Conservation (phyloP, 2,797 vertebrate genomes). For the Anguilla anguilla region DNA sequence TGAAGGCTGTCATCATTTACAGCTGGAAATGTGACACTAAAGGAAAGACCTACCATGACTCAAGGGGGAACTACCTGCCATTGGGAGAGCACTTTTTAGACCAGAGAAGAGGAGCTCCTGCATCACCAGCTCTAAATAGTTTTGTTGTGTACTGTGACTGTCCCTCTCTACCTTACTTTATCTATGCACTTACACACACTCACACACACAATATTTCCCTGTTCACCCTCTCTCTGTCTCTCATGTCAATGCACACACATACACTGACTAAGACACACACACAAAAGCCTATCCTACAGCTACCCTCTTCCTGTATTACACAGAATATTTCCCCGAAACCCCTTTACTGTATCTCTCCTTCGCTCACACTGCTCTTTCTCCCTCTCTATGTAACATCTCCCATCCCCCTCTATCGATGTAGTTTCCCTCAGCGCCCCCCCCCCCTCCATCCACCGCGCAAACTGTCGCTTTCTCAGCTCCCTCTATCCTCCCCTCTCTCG, state of each 20-base stretch:
- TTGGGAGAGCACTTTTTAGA: not conserved
- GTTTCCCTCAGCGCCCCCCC: not conserved
- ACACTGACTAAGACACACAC: not conserved
- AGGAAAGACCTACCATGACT: not conserved
- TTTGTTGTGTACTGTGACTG: not conserved
- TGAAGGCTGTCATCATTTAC: not conserved
- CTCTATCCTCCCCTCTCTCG: conserved; percentile 30
- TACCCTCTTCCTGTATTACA: not conserved
- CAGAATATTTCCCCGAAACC: no score
- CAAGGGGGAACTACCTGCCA: not conserved
- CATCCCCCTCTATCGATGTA: not conserved
- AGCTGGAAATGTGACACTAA: not conserved
- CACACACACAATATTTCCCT: no score
- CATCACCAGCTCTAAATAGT: not conserved
- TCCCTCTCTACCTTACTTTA: not conserved
- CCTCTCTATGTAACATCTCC: not conserved
- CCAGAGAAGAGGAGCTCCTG: not conserved
- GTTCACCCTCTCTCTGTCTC: not conserved
- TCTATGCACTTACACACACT: no score
- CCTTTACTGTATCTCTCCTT: not conserved
- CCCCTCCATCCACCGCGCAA: conserved; percentile 19
- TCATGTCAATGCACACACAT: not conserved
- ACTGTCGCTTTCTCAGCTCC: not conserved
- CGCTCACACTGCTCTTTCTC: not conserved
- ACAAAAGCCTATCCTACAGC: not conserved